Percentiles rank a stretch among this genome's conserved stretches.
phyloP scores from a whole-genome alignment of 1,140 invertebrate species.

The Zaprionus kolodkinae region DNA sequence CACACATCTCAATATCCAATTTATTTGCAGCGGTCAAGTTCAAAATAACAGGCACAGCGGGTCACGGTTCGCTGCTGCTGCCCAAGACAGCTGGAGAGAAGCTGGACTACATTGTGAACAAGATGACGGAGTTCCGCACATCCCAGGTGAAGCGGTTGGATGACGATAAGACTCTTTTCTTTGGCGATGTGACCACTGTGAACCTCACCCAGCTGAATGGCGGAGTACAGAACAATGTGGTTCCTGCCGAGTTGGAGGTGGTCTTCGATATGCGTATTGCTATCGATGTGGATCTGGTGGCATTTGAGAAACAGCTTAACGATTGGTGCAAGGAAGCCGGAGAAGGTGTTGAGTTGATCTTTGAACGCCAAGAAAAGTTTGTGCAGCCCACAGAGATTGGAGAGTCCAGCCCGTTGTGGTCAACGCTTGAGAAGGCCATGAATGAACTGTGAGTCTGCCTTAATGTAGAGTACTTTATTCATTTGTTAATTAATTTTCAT shows the following conservation, averaged over 20 bases:
- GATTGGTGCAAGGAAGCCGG: constrained; percentile 94
- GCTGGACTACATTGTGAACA: constrained; percentile 90
- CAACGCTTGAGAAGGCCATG: constrained; percentile 88
- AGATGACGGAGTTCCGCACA: constrained; percentile 90
- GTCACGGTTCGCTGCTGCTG: constrained; percentile 94
- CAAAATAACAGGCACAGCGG: constrained; percentile 88
- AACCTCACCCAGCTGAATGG: constrained; percentile 94
- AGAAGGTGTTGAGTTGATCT: constrained; percentile 89
- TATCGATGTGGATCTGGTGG: constrained; percentile 86
- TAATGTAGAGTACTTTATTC: no score
- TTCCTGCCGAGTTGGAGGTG: constrained; percentile 91
- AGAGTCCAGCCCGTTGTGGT: constrained; percentile 91
- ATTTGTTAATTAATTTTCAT: not conserved
- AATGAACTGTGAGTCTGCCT: constrained; percentile 85
- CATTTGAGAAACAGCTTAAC: constrained; percentile 88
- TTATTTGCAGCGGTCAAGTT: constrained; percentile 85
- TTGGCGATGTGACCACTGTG: constrained; percentile 94
- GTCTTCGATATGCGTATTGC: constrained; percentile 93
- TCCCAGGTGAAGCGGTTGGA: constrained; percentile 88
- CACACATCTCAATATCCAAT: constrained; percentile 84
- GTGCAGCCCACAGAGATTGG: constrained; percentile 89
- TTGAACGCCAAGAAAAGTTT: constrained; percentile 87
- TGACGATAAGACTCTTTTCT: constrained; percentile 86
- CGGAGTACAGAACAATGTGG: constrained; percentile 95
- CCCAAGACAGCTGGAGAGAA: constrained; percentile 94